Base-by-base conservation (phyloP, 2,797 vertebrate genomes). In the Paguma larvata region DNA sequence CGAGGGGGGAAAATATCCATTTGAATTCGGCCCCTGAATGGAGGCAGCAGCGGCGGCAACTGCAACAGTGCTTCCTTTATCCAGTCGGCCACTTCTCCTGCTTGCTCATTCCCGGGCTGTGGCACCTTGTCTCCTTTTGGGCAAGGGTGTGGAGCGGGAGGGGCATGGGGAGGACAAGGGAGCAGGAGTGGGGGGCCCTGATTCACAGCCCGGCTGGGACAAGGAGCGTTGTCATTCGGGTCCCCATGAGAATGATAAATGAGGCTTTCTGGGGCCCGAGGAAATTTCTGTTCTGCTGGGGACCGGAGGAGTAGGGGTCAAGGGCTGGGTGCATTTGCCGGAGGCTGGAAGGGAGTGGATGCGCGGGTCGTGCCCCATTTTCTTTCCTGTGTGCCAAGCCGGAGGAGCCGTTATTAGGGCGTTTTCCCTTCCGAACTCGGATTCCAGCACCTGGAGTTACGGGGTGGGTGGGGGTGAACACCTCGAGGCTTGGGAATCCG, bases 51-150 rank as follows among this genome's bases (percentile, higher is more conserved):
- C 94, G 90, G 96, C 94, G 97, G 97, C 97, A 5, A 15, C 93
- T 79, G 97, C 98, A 98, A 98, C 98, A 98, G 98, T 98, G 98
- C 98, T 93, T 98, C 97, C 98, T 99, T 99, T 99, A 98, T 99
- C 92, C 95, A 91, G 51, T 5, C 12, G 41, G 82, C 90, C 96
- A 91, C 98, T 65, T 85, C 96, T 97, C 91, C 98, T 97, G 96
- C 94, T 97, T 86, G 95, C 97, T 84, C 93, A 85, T 98, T 98
- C 97, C 98, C 96, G 95, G 96, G 97, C 96, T 70, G 98, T 94
- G 32, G 98, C 97, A 98, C 98, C 98, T 98, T 98, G 97, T 88
- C 96, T 96, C 91, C 94, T 89, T 89, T 96, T 48, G 88, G 87
- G 79, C 86, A 94, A 80, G 96, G 94, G 41, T 89, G 91, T 78